Base-by-base conservation (phyloP, 2,797 vertebrate genomes). In the Anolis apletophallus region DNA sequence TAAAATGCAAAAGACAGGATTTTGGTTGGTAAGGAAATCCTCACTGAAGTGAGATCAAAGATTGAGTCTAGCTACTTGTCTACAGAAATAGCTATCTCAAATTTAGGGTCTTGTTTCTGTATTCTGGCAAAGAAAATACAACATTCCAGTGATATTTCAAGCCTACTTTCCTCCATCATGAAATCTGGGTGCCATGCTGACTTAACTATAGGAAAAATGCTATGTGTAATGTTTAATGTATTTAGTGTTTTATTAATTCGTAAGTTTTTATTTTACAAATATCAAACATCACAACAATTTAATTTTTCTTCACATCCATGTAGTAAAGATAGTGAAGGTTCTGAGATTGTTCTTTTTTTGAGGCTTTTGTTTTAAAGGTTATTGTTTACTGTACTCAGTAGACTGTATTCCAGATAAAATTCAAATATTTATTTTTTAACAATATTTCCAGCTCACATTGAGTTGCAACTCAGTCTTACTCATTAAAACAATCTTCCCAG, bases 361-460 rank as follows among this genome's bases (percentile, higher is more conserved):
- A 72, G 19, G 6, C 19, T 69, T 34, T 69, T 40, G 55, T 52
- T 52, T 81, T 71, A 2, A 67, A 69, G 46, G 50, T 29, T 69
- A 81, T 80, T 64, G 40, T 67, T 67, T 52, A 68, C 88, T 88
- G 83, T 46, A 0, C 1, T 72, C 36, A 34, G 81, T 72, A 83
- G 36, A 17, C 12, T 54, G 17, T n/a, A 40, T 50, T 87, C 81
- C 68, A 32, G 79, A 86, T 6, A 57, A 0, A 21, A 36, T 55
- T 1, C 46, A 68, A 68, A 81, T 68, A 32, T 32, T 81, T 52
- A 32, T 69, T 9, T 50, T 69, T 54, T 50, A 50, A 84, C 16
- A 26, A 19, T 10, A 74, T 6, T 50, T 3, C 73, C 10, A 0
- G 0, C 17, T 78, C 34, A 67, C 59, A 55, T 52, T 1, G 34